A percentile compares a stretch with the other conserved stretches of the same genome.
phyloP scores from a whole-genome alignment of 2,888 invertebrate genomes.

The Gastrophysa polygoni region DNA sequence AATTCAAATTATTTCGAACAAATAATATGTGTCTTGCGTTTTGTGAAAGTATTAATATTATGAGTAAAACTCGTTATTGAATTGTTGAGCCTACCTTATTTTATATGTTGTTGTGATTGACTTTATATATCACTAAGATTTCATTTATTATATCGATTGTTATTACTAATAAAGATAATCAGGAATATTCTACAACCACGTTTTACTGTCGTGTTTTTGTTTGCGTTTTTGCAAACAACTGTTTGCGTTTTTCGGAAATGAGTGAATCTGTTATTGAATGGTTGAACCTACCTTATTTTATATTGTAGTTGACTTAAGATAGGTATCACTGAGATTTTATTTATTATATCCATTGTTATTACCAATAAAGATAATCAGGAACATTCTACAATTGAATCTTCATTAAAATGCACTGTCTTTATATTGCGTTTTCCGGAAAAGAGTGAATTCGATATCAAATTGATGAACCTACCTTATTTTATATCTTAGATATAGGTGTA shows the following conservation, averaged over 20 bases:
- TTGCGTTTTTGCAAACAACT: too few species aligned
- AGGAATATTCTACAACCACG: too few species aligned
- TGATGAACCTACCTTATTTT: neutral
- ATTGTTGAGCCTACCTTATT: neutral
- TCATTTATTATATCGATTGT: constrained; percentile 2
- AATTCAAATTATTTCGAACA: neutral
- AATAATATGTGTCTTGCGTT: too few species aligned
- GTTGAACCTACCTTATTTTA: neutral
- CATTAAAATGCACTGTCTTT: too few species aligned
- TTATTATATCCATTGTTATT: constrained; percentile 5
- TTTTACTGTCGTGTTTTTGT: too few species aligned
- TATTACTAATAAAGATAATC: constrained; percentile 3
- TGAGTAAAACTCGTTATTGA: neutral
- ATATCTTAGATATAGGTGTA: neutral
- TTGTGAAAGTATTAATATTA: too few species aligned
- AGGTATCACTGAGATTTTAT: neutral
- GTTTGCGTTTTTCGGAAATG: neutral
- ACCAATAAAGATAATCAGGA: neutral
- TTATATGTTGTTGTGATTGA: neutral
- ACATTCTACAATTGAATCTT: too few species aligned
- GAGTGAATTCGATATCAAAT: constrained; percentile 10
- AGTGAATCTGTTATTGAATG: constrained; percentile 8
- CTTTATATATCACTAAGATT: neutral
- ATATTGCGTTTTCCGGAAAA: neutral
- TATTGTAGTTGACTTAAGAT: neutral